Evolutionary conservation across 2,113 vertebrate genomes (phyloP), one percentile per base, ranked within the genome.

Genomic region (Scytalopus superciliaris): DNA sequence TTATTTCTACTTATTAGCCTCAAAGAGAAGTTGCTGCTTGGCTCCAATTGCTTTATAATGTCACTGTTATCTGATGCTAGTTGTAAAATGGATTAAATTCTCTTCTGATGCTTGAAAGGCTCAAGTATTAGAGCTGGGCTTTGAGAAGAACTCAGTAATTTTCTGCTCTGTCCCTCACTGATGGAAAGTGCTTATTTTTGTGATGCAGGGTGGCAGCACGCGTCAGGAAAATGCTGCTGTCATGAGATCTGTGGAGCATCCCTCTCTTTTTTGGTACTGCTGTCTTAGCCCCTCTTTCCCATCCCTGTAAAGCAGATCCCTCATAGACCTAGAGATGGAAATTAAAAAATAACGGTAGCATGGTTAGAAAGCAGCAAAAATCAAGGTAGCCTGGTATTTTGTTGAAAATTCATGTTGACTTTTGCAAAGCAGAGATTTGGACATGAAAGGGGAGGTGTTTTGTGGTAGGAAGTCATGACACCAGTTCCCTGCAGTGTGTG

Each of bases 51-150:
- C 70, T 86, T 93, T 96, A 90, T 92, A 92, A 84, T 84, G 75
- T 90, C 90, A 60, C 72, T 39, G 42, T 47, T 96, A 94, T 96
- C 93, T 95, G 94, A 95, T 92, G 76, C 84, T 64, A 8, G 90
- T 69, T 87, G 76, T 70, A 86, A 93, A 96, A 90, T 67, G 92
- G 92, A 85, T 94, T 91, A 88, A 96, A 86, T 88, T n/a, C 68
- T 78, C 72, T 93, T 94, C 88, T 90, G 87, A 52, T 92, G 72
- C 79, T 84, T 70, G 75, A 94, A 96, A 92, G 75, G 30, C 85
- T 91, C 30, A 23, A 96, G 76, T 60, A 75, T 96, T 84, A 88
- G 68, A 47, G 63, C 55, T 64, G 63, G 62, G 64, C 90, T 97
- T 91, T 81, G 85, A 90, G 75, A 50, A 31, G 9, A 70, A 60